phyloP scores from a whole-genome alignment of 2,797 vertebrate species.

The Mico argentatus region DNA sequence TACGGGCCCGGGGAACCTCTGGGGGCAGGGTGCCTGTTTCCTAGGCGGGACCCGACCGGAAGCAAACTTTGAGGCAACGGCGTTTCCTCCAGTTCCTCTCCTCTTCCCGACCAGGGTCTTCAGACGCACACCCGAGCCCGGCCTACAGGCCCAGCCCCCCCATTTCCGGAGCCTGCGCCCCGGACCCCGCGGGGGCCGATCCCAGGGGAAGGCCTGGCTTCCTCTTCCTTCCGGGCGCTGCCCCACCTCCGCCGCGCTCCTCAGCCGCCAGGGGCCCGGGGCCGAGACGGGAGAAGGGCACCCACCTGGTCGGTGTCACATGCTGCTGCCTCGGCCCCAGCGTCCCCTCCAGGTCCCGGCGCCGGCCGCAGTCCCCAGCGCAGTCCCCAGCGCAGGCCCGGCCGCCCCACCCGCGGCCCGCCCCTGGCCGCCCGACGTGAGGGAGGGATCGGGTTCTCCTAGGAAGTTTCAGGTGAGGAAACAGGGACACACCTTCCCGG shows the following conservation, averaged over 20 bases:
- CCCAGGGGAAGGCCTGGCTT: slow-evolving; percentile 64
- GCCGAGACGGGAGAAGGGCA: background rate
- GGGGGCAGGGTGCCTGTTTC: slow-evolving; percentile 34
- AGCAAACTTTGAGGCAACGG: background rate
- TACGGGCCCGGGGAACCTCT: background rate
- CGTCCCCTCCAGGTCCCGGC: slow-evolving; percentile 50
- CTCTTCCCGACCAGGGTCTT: background rate
- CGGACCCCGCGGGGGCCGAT: slow-evolving; percentile 28
- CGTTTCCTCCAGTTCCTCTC: background rate
- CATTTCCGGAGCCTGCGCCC: slow-evolving; percentile 66
- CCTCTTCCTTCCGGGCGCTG: background rate
- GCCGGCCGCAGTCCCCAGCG: slow-evolving; percentile 66
- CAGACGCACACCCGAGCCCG: background rate
- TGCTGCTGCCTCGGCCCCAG: slow-evolving; percentile 60
- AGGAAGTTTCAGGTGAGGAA: slow-evolving; percentile 79
- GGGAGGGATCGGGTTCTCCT: slow-evolving; percentile 61
- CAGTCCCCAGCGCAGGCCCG: slow-evolving; percentile 54
- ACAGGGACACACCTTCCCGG: slow-evolving; percentile 79
- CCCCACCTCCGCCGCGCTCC: background rate
- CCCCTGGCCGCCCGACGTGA: slow-evolving; percentile 66
- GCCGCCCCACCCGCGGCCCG: slow-evolving; percentile 71
- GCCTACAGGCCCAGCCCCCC: slow-evolving; percentile 56
- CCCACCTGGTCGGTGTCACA: slow-evolving; percentile 76
- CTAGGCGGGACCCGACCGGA: slow-evolving; percentile 24
- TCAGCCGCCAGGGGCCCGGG: background rate